Conservation (phyloP, 2,888 invertebrate species). For the Brachycybe producta region DNA sequence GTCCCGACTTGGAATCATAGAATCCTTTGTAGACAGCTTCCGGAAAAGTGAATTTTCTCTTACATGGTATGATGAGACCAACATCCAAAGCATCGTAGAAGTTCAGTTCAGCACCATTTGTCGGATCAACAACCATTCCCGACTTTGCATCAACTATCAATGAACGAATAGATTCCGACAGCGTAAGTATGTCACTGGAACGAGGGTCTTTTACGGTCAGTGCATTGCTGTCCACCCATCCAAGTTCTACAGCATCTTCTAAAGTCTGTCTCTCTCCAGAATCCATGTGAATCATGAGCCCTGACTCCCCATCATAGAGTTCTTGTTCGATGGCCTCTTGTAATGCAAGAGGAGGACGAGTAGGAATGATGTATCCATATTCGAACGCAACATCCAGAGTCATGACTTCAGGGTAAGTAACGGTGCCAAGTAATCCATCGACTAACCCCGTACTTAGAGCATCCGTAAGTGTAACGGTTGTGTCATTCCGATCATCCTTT, state of each 20-base stretch:
- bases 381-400: conserved; percentile 22
- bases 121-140: conserved; percentile 65
- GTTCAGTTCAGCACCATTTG: conserved; percentile 57
- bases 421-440: conserved; percentile 22
- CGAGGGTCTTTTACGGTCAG: conserved; percentile 66
- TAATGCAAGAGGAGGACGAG: conserved; percentile 60
- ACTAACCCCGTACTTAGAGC: conserved; percentile 28
- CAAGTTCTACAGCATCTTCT: conserved; percentile 28
- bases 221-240: conserved; percentile 56
- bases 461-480: conserved; percentile 48
- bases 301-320: conserved; percentile 59
- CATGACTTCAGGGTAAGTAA: conserved; percentile 19
- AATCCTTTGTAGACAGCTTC: conserved; percentile 86
- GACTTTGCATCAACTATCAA: conserved; percentile 64
- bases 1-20: conserved; percentile 70
- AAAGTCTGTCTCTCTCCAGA: conserved; percentile 40
- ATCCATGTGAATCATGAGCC: conserved; percentile 52
- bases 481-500: conserved; percentile 49
- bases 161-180: conserved; percentile 57
- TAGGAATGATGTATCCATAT: conserved; percentile 21
- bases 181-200: conserved; percentile 62
- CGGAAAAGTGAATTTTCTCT: conserved; percentile 66
- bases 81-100: conserved; percentile 71
- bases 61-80: conserved; percentile 65
- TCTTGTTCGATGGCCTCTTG: conserved; percentile 71